Evolutionary conservation across 2,797 vertebrate genomes (phyloP), one percentile per base, ranked within the genome.

Genomic region (Acrocephalus scirpaceus): DNA sequence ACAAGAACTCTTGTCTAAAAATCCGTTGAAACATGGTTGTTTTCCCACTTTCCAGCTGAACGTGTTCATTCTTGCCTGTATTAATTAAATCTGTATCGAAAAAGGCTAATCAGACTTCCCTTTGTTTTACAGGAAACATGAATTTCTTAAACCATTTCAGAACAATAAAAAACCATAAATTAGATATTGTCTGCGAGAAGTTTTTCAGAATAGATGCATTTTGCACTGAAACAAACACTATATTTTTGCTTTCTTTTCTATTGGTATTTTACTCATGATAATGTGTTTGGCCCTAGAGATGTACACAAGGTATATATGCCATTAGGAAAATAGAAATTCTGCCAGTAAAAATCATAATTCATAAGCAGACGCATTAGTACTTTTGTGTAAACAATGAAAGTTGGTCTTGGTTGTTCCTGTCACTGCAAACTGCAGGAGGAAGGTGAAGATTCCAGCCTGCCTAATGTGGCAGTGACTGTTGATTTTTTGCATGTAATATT

Each of bases 321-420:
- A 65, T 93, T 95, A 89, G 42, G 16, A 69, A 44, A 76, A 89
- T 50, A 92, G 87, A 95, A 93, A 76, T 84, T 88, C 79, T 91
- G 42, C 67, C 88, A 85, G 84, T 65, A 92, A 79, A 95, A 94
- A 89, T 92, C 48, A 19, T 94, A 69, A 86, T 92, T 95, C 70
- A 64, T 87, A 93, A 94, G 42, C 74, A 87, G 65, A 71, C 81
- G 16, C 75, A 34, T 95, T 88, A 77, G 64, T 96, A 86, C 36
- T 88, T 88, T 32, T 66, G 48, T 29, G 11, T 88, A 80, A 93
- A 89, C 36, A 79, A 65, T 48, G 54, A 73, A 86, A 91, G 65
- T 16, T 89, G 32, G 16, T 48, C 64, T 77, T 75, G 11, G 1
- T 23, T 67, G 53, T 73, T 95, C 64, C 87, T 93, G 81, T 95